phyloP scores from a whole-genome alignment of 2,797 vertebrate species.

The Anguilla pacifica region DNA sequence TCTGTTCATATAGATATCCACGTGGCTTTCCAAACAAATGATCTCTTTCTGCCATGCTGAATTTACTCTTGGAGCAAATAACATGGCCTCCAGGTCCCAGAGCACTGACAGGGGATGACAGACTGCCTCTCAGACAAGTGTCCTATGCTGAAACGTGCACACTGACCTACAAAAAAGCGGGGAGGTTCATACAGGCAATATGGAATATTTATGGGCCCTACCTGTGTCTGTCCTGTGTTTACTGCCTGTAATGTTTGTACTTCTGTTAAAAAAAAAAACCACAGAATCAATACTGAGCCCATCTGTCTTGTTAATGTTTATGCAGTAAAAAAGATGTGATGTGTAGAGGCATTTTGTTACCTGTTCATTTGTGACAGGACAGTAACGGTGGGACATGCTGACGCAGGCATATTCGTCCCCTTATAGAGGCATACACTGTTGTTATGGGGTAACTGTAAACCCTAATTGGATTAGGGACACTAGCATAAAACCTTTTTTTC shows the following conservation, averaged over 20 bases:
- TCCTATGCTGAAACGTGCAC: neutral
- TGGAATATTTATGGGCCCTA: constrained; percentile 53
- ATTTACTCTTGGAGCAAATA: neutral
- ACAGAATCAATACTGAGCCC: constrained; percentile 33
- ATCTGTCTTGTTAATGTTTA: neutral
- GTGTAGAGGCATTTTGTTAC: constrained; percentile 3
- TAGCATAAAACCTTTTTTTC: neutral
- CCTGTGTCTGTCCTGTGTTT: constrained; percentile 52
- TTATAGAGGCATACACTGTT: neutral
- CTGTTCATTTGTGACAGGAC: neutral
- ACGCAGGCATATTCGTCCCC: neutral
- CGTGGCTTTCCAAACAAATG: neutral
- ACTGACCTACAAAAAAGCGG: neutral
- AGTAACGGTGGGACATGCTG: neutral
- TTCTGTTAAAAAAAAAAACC: constrained; percentile 32
- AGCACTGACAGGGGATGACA: neutral
- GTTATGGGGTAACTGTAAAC: neutral
- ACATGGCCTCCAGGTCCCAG: neutral
- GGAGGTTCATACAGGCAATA: constrained; percentile 26
- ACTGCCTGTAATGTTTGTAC: constrained; percentile 48
- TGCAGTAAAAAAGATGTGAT: neutral
- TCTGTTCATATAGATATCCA: neutral
- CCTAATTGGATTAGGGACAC: constrained; percentile 11
- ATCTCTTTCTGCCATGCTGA: neutral
- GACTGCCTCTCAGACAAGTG: neutral